phyloP scores from a whole-genome alignment of 2,888 invertebrate species.

The Scotopteryx bipunctaria region DNA sequence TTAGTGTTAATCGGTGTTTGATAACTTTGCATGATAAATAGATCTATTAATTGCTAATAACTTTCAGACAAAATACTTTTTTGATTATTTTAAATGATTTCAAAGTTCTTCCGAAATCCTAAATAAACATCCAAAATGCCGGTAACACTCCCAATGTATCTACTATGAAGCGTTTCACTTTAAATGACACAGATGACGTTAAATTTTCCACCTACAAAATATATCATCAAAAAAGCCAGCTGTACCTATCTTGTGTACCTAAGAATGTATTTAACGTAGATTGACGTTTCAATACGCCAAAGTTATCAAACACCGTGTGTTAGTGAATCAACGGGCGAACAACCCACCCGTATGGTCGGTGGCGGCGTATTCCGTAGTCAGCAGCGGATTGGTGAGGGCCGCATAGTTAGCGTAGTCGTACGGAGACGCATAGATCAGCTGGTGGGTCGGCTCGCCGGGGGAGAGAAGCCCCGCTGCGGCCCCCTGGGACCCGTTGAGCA shows the following conservation, averaged over 20 bases:
- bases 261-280: too few relatives aligned
- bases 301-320: conserved; percentile 38
- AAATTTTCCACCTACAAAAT: too few relatives aligned
- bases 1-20: conserved; percentile 63
- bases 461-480: conserved; percentile 75
- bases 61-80: conserved; percentile 9
- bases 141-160: too few relatives aligned
- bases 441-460: conserved; percentile 87
- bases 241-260: too few relatives aligned
- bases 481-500: conserved; percentile 79
- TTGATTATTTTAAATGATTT: too few relatives aligned
- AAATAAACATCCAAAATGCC: too few relatives aligned
- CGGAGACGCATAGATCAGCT: conserved; percentile 93
- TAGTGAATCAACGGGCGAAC: conserved; percentile 79
- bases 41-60: too few relatives aligned
- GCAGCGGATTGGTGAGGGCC: conserved; percentile 91
- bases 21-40: conserved; percentile 45
- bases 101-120: too few relatives aligned
- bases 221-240: too few relatives aligned
- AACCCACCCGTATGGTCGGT: conserved; percentile 98
- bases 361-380: conserved; percentile 90
- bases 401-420: conserved; percentile 97
- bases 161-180: too few relatives aligned
- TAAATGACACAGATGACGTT: too few relatives aligned
- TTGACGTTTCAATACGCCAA: not conserved